Conservation (phyloP, 1,140 invertebrate genomes). For the Drosophila auraria region DNA sequence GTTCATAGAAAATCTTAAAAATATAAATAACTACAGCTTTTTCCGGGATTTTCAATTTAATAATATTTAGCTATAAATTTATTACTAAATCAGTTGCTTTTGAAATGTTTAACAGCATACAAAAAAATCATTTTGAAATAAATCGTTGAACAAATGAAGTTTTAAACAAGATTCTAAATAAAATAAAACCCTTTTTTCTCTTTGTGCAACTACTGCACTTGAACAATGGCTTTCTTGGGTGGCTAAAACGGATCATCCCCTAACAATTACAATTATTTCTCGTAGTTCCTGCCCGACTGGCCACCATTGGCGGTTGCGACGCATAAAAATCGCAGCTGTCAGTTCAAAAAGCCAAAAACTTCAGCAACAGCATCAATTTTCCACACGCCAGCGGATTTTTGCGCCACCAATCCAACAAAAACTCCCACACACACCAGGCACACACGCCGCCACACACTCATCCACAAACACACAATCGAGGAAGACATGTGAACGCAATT, state of each 20-base stretch:
- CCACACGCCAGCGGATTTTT: constrained; percentile 69
- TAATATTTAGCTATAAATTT: no score
- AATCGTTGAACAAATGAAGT: no score
- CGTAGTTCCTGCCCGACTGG: constrained; percentile 45
- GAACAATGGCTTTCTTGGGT: not conserved
- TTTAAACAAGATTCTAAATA: no score
- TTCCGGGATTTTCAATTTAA: no score
- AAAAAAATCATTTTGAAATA: no score
- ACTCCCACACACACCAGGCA: constrained; percentile 25
- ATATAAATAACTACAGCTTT: no score
- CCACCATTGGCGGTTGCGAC: constrained; percentile 43
- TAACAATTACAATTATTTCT: constrained; percentile 81
- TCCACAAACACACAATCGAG: constrained; percentile 41
- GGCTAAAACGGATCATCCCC: constrained; percentile 27
- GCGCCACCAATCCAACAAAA: constrained; percentile 32
- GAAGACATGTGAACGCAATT: constrained; percentile 74
- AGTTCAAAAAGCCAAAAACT: constrained; percentile 84
- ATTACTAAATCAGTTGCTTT: no score
- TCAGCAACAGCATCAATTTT: constrained; percentile 78
- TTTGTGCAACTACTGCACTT: not conserved
- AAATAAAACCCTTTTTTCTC: not conserved
- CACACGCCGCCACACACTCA: constrained; percentile 12
- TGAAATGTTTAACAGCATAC: no score
- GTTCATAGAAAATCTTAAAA: no score
- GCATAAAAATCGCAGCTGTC: constrained; percentile 81